Percentiles rank a stretch among this genome's conserved stretches.
Evolutionary conservation across 2,888 invertebrate species (phyloP).

Genomic region (Augochlorella aurata): DNA sequence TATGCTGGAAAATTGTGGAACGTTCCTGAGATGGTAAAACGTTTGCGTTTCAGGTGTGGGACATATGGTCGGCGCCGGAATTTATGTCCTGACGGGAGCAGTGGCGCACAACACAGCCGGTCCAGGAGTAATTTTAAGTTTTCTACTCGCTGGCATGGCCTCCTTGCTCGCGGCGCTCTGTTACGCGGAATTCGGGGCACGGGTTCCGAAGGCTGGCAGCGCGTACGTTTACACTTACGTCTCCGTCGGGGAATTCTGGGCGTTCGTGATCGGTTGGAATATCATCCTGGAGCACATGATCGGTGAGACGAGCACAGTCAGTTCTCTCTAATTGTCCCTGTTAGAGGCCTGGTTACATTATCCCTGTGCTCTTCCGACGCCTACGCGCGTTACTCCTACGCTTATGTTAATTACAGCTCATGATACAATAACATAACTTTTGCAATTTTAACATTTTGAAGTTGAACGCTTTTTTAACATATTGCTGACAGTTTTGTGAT

Average conservation of each 20-base stretch:
- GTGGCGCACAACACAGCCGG: conserved; percentile 92
- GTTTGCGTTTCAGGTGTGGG: conserved; percentile 87
- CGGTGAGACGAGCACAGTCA: conserved; percentile 79
- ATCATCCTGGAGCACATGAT: conserved; percentile 95
- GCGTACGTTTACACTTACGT: conserved; percentile 97
- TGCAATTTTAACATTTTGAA: too few species aligned
- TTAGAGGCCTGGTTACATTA: too few species aligned
- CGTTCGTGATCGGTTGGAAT: conserved; percentile 97
- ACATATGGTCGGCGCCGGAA: conserved; percentile 97
- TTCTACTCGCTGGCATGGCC: conserved; percentile 91
- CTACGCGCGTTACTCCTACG: too few species aligned
- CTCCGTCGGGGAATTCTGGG: conserved; percentile 96
- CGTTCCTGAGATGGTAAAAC: neutral
- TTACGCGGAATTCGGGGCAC: conserved; percentile 92
- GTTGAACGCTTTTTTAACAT: too few species aligned
- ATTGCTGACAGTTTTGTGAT: too few species aligned
- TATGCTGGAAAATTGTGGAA: neutral
- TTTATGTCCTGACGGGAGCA: conserved; percentile 94
- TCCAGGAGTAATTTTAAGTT: conserved; percentile 90
- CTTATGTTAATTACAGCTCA: too few species aligned
- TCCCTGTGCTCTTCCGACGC: too few species aligned
- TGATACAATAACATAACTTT: too few species aligned
- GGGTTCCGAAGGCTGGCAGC: conserved; percentile 94
- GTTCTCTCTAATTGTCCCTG: too few species aligned
- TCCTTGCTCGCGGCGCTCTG: conserved; percentile 92